phyloP scores from a whole-genome alignment of 2,888 invertebrate species.

The Zootermopsis nevadensis region DNA sequence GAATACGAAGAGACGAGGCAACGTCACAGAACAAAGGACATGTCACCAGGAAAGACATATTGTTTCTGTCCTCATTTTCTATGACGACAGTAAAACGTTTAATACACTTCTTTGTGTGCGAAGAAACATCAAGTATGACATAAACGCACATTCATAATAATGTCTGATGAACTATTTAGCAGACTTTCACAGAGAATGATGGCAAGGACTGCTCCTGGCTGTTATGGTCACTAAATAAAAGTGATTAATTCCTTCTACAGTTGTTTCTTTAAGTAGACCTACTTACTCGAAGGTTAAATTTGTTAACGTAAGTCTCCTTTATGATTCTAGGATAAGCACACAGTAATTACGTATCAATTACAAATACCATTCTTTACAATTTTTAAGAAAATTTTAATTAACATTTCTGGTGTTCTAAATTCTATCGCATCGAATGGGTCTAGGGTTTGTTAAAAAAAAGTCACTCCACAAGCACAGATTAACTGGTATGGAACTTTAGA shows the following conservation, averaged over 20 bases:
- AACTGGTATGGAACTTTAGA: no score
- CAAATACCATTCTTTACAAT: not conserved
- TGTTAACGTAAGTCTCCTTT: not conserved
- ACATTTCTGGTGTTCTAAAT: not conserved
- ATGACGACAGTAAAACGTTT: not conserved
- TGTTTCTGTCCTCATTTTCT: not conserved
- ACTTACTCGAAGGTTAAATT: not conserved
- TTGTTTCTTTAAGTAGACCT: not conserved
- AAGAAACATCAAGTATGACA: not conserved
- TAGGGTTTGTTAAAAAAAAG: no score
- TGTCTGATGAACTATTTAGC: not conserved
- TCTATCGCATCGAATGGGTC: no score
- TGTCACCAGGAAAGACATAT: not conserved
- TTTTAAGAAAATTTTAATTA: not conserved
- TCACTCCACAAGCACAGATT: no score
- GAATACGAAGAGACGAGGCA: not conserved
- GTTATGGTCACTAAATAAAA: not conserved
- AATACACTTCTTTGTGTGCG: conserved; percentile 2
- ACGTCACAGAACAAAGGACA: not conserved
- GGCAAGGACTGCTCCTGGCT: not conserved
- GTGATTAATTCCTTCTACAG: not conserved
- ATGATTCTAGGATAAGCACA: not conserved
- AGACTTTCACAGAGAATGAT: conserved; percentile 4
- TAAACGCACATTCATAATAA: not conserved
- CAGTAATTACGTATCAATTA: not conserved